Evolutionary conservation across 2,888 invertebrate genomes (phyloP), one percentile per base, ranked within the genome.

Genomic region (Coenonympha glycerion): DNA sequence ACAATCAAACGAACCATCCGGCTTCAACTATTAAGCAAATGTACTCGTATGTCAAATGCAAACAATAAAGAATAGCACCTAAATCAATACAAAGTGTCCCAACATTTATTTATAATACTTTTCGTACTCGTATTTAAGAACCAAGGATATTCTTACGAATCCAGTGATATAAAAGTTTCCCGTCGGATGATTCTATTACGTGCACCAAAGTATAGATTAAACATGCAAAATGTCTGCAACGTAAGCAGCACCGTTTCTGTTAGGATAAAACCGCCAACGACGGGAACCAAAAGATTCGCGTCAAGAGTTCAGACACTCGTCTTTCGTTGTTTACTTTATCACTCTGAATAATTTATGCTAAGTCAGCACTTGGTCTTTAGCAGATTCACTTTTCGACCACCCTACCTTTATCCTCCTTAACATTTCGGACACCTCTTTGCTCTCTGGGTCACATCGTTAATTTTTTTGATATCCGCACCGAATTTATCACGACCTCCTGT

Each of bases 161-260:
- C n/a, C 34, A n/a, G 9, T 16, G 37, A 37, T 21, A 21, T 30
- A 13, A 21, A 37, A 18, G 19, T 15, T 37, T 37, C 21, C 6
- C 19, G 6, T 18, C 0, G 19, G 37, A 21, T 18, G 21, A 37
- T 21, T 37, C 1, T 21, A 11, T 11, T 37, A 37, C 3, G 15
- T 28, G 16, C 19, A 2, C 11, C 2, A 1, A 30, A 19, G 30
- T 18, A 19, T 28, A 41, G 41, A 41, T 22, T 15, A 24, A 45
- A 50, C 44, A 50, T 33, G 39, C 39, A 47, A 49, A 50, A 41
- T 52, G 18, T 45, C 49, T 41, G 42, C 44, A 31, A 18, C 28
- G 33, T 26, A 41, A 48, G 44, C 21, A 37, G 34, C 45, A 39
- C 37, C 46, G 44, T 44, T 44, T 33, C 36, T 48, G 16, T 24